A percentile compares a stretch with the other conserved stretches of the same genome.
These are phyloP conservation scores for Pollenia amentaria DNA, from an alignment of 2,888 invertebrate genomes.

Conservation along the genomic window DNA sequence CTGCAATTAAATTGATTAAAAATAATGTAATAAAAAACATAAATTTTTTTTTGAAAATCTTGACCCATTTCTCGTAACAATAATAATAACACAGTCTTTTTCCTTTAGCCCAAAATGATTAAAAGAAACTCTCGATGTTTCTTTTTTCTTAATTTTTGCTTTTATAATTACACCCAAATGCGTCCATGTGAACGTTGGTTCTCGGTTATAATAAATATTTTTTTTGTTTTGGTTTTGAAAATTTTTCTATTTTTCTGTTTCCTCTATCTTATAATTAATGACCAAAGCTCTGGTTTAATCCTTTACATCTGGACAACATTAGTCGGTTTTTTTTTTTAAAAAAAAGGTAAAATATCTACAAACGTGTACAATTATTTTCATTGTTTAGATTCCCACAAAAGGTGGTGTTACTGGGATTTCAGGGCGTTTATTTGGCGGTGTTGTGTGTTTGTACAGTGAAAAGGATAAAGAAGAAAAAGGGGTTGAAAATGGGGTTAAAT, in stretches of 20 bases:
- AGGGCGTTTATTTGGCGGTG: slow-evolving; percentile 66
- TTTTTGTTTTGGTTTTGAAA: background rate
- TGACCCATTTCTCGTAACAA: too few species aligned
- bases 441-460: slow-evolving; percentile 11
- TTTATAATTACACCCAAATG: background rate
- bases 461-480: slow-evolving; percentile 24
- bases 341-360: slow-evolving; percentile 23
- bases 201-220: too few species aligned
- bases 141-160: too few species aligned
- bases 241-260: background rate
- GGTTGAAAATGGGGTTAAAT: slow-evolving; percentile 62
- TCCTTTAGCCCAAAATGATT: too few species aligned
- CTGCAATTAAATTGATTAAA: too few species aligned
- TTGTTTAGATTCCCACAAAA: slow-evolving; percentile 69
- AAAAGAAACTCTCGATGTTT: too few species aligned
- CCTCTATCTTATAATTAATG: slow-evolving; percentile 67
- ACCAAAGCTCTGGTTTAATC: slow-evolving; percentile 68
- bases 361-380: slow-evolving; percentile 1
- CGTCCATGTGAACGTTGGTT: background rate
- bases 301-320: slow-evolving; percentile 68
- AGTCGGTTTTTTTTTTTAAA: slow-evolving; percentile 9
- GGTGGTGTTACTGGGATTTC: slow-evolving; percentile 61
- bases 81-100: too few species aligned
- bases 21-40: too few species aligned
- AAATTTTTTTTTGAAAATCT: too few species aligned